Percentiles rank a stretch among this genome's conserved stretches.
phyloP scores from a whole-genome alignment of 2,888 invertebrate species.

The Himalopsyche kuldschensis region DNA sequence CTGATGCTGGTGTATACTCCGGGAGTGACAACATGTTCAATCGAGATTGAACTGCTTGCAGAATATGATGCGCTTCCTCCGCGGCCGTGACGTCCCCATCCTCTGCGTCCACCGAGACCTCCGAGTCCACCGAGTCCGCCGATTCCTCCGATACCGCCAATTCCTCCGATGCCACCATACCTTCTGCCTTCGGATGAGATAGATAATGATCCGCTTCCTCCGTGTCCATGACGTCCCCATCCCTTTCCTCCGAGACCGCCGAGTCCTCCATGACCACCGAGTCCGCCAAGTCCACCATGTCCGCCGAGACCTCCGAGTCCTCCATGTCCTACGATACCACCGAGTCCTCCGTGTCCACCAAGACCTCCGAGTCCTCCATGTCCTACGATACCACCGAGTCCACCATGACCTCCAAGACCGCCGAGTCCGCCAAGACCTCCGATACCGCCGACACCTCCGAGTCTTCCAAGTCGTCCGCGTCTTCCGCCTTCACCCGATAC shows the following conservation, averaged over 20 bases:
- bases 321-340: neutral
- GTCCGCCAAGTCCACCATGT: neutral
- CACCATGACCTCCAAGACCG: conserved; percentile 1
- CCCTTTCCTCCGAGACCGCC: neutral
- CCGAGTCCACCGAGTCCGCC: neutral
- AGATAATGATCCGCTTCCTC: neutral
- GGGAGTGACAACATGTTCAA: neutral
- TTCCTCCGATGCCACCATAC: neutral
- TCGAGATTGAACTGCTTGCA: conserved; percentile 1
- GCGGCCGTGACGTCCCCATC: no score
- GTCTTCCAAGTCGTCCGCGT: neutral
- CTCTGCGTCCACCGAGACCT: no score
- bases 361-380: conserved; percentile 1
- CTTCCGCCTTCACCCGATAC: neutral
- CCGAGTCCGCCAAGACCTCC: neutral
- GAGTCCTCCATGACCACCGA: conserved; percentile 1
- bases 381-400: no score
- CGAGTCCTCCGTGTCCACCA: neutral
- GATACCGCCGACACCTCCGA: neutral
- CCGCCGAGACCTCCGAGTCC: neutral
- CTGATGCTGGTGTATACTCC: neutral
- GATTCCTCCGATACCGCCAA: neutral
- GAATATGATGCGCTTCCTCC: neutral
- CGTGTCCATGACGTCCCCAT: neutral
- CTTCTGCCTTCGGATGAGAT: neutral